These are phyloP conservation scores for Microtus pennsylvanicus DNA, from an alignment of 2,113 vertebrate species.

Conservation along the genomic window DNA sequence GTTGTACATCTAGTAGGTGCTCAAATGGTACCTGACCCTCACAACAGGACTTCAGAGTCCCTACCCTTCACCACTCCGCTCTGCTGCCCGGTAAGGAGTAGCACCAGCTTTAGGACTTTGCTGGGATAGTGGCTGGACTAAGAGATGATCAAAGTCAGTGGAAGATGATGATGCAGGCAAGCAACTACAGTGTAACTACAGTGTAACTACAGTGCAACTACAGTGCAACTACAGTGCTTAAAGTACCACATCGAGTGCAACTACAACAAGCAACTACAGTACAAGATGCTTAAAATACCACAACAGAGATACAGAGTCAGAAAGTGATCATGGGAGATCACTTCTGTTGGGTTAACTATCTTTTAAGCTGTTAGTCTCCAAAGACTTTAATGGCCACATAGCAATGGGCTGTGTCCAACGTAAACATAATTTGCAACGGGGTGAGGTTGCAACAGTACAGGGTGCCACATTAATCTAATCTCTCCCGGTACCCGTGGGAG, in stretches of 20 bases:
- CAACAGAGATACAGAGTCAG: background rate
- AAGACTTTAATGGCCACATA: background rate
- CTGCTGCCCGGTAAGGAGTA: background rate
- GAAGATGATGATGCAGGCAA: background rate
- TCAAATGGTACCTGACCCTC: background rate
- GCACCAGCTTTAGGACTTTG: background rate
- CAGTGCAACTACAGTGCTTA: background rate
- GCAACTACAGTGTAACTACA: background rate
- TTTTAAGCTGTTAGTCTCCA: background rate
- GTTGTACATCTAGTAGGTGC: background rate
- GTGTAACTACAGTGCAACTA: background rate
- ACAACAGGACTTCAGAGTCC: background rate
- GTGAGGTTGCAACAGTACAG: background rate
- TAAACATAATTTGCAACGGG: constrained; percentile 10
- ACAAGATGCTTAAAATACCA: background rate
- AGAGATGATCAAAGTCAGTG: background rate
- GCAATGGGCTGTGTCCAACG: background rate
- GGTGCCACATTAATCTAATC: background rate
- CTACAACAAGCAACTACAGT: background rate
- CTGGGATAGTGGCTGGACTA: background rate
- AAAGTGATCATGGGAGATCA: background rate
- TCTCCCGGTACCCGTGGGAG: background rate
- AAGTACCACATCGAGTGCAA: background rate
- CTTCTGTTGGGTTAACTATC: background rate
- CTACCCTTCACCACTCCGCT: background rate